Conservation (phyloP, 2,113 vertebrate species). For the Phalacrocorax aristotelis region DNA sequence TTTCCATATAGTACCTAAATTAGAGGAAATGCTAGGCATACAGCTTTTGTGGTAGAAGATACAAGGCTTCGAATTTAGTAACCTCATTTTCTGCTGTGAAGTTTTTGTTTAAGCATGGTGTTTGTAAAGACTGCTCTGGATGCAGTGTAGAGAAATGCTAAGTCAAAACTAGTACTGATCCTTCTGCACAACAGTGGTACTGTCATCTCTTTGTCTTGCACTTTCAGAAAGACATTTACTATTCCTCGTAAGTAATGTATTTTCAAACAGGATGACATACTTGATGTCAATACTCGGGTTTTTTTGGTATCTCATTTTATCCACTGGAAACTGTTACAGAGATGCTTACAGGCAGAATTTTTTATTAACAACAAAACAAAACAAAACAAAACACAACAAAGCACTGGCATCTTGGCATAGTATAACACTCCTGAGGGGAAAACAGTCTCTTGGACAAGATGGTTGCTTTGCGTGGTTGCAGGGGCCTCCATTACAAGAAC, state of each 20-base stretch:
- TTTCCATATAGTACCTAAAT: background rate
- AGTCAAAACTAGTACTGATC: background rate
- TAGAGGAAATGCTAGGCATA: background rate
- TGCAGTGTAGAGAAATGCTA: background rate
- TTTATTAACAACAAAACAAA: background rate
- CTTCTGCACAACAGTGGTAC: background rate
- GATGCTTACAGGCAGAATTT: background rate
- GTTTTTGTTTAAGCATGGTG: background rate
- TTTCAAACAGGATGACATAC: background rate
- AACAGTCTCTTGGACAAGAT: background rate
- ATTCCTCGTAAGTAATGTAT: background rate
- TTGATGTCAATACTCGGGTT: background rate
- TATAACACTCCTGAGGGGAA: background rate
- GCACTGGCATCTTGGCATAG: background rate
- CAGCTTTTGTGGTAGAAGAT: background rate
- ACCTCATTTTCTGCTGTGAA: background rate
- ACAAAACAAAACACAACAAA: background rate
- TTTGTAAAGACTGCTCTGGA: background rate
- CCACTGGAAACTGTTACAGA: background rate
- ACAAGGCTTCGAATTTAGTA: background rate
- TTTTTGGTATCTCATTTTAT: background rate
- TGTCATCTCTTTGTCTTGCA: background rate
- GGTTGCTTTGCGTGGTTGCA: background rate
- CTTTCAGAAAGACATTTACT: background rate
- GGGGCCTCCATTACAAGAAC: background rate